Percentiles rank a stretch among this genome's conserved stretches.
phyloP scores from a whole-genome alignment of 2,888 invertebrate genomes.

The Cotesia congregata region DNA sequence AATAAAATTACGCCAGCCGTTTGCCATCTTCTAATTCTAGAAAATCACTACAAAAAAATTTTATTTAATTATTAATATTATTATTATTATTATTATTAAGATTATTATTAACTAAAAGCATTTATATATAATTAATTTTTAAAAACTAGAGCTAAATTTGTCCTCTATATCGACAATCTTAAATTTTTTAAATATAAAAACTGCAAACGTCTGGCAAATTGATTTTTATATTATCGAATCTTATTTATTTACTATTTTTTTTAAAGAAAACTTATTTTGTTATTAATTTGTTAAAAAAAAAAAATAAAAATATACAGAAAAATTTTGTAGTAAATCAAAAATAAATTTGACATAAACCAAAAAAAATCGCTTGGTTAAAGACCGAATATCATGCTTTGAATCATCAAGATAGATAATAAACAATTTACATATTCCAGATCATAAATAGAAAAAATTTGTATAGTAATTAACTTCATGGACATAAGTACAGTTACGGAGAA shows the following conservation, averaged over 20 bases:
- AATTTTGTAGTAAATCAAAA: background rate
- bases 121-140: too few species aligned
- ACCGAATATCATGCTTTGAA: background rate
- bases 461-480: background rate
- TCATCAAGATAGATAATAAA: conserved; percentile 46
- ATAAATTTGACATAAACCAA: background rate
- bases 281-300: background rate
- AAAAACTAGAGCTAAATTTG: background rate
- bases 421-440: conserved; percentile 47
- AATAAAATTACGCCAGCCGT: background rate
- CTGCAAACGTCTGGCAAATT: background rate
- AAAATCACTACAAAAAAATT: background rate
- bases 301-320: background rate
- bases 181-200: background rate
- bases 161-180: background rate
- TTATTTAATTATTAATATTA: too few species aligned
- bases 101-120: too few species aligned
- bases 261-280: background rate
- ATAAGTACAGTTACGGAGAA: background rate
- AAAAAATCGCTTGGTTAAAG: background rate
- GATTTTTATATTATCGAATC: background rate
- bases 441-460: background rate
- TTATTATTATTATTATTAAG: too few species aligned
- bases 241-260: background rate
- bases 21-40: background rate